Evolutionary conservation across 1,140 invertebrate genomes (phyloP), one percentile per base, ranked within the genome.

Genomic region (Eriosoma lanigerum): DNA sequence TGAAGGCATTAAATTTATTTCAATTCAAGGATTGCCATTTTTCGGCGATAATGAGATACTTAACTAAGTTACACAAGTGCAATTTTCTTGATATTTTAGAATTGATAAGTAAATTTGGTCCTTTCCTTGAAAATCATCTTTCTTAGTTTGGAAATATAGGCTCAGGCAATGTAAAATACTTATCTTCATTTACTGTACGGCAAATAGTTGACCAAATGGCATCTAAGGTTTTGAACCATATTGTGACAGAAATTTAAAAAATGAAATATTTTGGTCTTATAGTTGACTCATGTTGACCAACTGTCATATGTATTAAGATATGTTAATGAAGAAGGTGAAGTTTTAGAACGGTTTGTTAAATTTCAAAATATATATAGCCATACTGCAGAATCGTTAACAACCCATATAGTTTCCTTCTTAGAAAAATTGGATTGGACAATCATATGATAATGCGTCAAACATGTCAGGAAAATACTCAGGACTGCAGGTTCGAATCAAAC

Each of bases 391-490:
- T 52, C 13, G 13, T 52, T 52, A 52, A 17, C 17, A 17, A 17
- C 50, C 13, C 13, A 13, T 52, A 52, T 52, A 52, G 17, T 17
- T 17, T 13, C 50, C 19, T 6, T 52, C 4, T 52, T 52, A 17
- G 19, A 52, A 52, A n/a, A 80, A 84, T 52, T 83, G 83, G 62
- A 68, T 83, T 46, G 84, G 83, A 6, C 84, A 85, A 68, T 82
- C 82, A n/a, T 85, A 85, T 81, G 84, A 85, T 66, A 85, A 84
- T 81, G 84, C 82, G 26, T 10, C 48, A 13, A 85, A 84, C 60
- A 85, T 85, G 82, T 81, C 83, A 44, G 84, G 84, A 32, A 82
- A 80, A 26, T 83, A 84, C 60, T 80, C 60, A 50, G 84, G 84
- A 26, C 81, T 84, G 56, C 83, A 85, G 82, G 81, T 83, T 17